Base-by-base conservation (phyloP, 1,140 invertebrate genomes). In the Drosophila funebris region DNA sequence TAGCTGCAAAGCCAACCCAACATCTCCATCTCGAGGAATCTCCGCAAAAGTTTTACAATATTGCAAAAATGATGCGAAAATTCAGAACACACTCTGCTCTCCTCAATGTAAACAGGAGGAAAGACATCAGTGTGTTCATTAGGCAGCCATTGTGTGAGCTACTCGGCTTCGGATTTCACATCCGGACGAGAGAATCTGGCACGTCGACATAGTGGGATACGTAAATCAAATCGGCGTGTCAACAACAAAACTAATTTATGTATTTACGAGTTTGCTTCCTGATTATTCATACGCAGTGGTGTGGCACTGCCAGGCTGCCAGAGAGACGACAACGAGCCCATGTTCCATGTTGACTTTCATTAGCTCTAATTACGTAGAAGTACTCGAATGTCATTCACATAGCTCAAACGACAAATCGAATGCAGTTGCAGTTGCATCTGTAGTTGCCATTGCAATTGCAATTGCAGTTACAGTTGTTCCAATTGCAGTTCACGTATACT, bases 221-320 rank as follows among this genome's bases (percentile, higher is more conserved):
- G 43, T 74, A 50, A 64, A 67, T 72, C 82, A 87, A 78, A 74
- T 85, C 73, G 82, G 41, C 82, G 78, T 81, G 83, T 85, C 78
- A 85, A 75, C 69, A 82, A 61, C 76, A 66, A 72, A 87, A 75
- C 73, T 87, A 81, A 85, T 85, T 85, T 85, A 82, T 85, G 85
- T 85, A 87, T 87, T 87, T 85, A 78, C 70, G 66, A 81, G 41
- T 62, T 43, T 75, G 57, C 60, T 56, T 73, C 48, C 69, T 76
- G 76, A 84, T 85, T 84, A 80, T 85, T 85, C 73, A 84, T 85
- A 84, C 76, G 80, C 80, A 78, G 62, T 76, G 74, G 74, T 58
- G 53, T 66, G 61, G 56, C 66, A 22, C 11, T 3, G 18, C 3
- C 9, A 22, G 16, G 8, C 41, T 27, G 20, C 57, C 53, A 29